phyloP scores from a whole-genome alignment of 2,888 invertebrate genomes.

The Pseudococcus longispinus region DNA sequence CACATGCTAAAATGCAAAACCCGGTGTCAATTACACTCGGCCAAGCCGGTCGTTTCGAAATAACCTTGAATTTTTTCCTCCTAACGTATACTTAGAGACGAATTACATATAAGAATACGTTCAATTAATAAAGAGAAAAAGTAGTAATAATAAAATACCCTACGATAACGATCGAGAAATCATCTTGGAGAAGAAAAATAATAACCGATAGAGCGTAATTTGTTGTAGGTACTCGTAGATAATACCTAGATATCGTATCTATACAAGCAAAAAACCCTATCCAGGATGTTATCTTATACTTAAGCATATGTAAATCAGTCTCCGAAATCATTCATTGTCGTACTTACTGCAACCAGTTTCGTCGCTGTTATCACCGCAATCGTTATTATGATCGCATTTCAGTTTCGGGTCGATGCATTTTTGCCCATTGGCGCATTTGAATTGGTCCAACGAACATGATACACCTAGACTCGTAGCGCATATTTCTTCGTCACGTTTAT shows the following conservation, averaged over 20 bases:
- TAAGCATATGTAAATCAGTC: background rate
- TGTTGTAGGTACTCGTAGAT: too few relatives aligned
- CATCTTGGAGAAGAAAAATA: background rate
- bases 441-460: constrained; percentile 81
- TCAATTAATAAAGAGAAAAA: background rate
- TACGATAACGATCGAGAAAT: constrained; percentile 6
- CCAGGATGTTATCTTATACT: background rate
- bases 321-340: background rate
- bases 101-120: background rate
- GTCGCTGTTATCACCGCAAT: constrained; percentile 90
- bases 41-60: background rate
- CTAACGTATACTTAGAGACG: background rate
- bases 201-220: background rate
- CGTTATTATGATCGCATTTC: constrained; percentile 88
- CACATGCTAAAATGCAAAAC: background rate
- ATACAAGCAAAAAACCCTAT: background rate
- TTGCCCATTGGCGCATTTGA: constrained; percentile 80
- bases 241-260: too few relatives aligned
- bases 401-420: constrained; percentile 80
- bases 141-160: background rate
- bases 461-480: constrained; percentile 67
- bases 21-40: background rate
- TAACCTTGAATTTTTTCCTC: background rate
- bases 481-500: constrained; percentile 79
- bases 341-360: constrained; percentile 87